Percentiles rank a stretch among this genome's conserved stretches.
Evolutionary conservation across 1,140 invertebrate genomes (phyloP).

Genomic region (Micrasema minimum): DNA sequence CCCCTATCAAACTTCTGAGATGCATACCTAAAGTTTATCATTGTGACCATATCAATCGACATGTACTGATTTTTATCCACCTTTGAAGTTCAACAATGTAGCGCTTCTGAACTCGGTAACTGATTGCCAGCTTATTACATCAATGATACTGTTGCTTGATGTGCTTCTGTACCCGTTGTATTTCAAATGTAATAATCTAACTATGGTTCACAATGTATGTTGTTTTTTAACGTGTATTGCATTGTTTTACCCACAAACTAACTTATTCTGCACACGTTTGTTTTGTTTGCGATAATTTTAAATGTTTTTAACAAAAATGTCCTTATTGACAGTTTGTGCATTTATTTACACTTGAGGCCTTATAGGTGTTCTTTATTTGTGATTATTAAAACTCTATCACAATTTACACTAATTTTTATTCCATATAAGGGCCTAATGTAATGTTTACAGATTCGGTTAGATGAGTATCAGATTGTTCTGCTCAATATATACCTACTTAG

Average conservation of each 20-base stretch:
- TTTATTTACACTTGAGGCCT: slow-evolving; percentile 31
- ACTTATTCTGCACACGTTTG: neutral
- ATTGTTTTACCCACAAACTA: neutral
- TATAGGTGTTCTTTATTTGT: slow-evolving; percentile 25
- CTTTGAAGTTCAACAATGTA: slow-evolving; percentile 2
- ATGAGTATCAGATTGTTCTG: slow-evolving; percentile 3
- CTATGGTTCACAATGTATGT: neutral
- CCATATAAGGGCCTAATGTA: neutral
- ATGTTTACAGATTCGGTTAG: neutral
- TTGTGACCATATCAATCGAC: slow-evolving; percentile 16
- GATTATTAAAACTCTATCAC: slow-evolving; percentile 10
- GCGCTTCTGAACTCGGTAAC: neutral
- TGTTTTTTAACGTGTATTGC: neutral
- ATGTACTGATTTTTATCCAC: neutral
- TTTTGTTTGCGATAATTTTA: neutral
- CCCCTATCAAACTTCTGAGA: no score
- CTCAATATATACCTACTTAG: slow-evolving; percentile 21
- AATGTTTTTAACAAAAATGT: slow-evolving; percentile 24
- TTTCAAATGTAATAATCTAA: neutral
- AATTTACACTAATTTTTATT: neutral
- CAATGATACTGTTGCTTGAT: neutral
- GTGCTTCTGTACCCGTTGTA: neutral
- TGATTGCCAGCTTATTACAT: neutral
- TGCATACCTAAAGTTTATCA: neutral
- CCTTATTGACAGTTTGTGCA: slow-evolving; percentile 29